A percentile compares a stretch with the other conserved stretches of the same genome.
Evolutionary conservation across 1,140 invertebrate species (phyloP).

Genomic region (Homarus americanus): DNA sequence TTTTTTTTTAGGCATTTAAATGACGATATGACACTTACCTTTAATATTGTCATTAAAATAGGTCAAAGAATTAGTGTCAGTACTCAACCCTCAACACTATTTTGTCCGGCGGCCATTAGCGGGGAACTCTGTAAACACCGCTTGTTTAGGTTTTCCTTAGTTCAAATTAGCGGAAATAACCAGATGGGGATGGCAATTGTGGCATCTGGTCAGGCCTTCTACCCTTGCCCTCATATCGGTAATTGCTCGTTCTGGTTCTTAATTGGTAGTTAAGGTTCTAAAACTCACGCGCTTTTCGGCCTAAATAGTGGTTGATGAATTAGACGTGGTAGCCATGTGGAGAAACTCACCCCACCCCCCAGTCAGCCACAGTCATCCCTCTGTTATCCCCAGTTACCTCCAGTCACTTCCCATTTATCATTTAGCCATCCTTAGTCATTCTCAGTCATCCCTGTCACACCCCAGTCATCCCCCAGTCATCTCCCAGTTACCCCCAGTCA

Average conservation of each 20-base stretch:
- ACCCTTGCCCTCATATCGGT: neutral
- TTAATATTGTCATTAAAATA: too few species aligned
- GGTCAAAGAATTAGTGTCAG: too few species aligned
- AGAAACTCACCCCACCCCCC: neutral
- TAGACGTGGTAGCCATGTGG: neutral
- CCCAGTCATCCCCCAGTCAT: too few species aligned
- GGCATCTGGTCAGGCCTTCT: slow-evolving; percentile 9
- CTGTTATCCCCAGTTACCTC: too few species aligned
- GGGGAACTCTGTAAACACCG: neutral
- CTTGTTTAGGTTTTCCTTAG: neutral
- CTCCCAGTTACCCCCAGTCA: too few species aligned
- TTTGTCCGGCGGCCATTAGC: neutral
- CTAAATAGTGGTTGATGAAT: slow-evolving; percentile 4
- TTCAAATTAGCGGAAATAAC: slow-evolving; percentile 13
- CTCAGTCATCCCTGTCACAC: too few species aligned
- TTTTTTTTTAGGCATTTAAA: too few species aligned
- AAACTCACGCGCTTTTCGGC: slow-evolving; percentile 18
- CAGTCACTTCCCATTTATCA: too few species aligned
- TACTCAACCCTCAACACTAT: neutral
- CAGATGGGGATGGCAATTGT: neutral
- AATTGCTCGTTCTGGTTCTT: neutral
- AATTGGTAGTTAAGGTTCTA: slow-evolving; percentile 19
- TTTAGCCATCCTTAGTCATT: too few species aligned
- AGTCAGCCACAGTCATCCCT: too few species aligned
- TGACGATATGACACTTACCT: too few species aligned